phyloP scores from a whole-genome alignment of 2,113 vertebrate genomes.

The Alaudala cheleensis region DNA sequence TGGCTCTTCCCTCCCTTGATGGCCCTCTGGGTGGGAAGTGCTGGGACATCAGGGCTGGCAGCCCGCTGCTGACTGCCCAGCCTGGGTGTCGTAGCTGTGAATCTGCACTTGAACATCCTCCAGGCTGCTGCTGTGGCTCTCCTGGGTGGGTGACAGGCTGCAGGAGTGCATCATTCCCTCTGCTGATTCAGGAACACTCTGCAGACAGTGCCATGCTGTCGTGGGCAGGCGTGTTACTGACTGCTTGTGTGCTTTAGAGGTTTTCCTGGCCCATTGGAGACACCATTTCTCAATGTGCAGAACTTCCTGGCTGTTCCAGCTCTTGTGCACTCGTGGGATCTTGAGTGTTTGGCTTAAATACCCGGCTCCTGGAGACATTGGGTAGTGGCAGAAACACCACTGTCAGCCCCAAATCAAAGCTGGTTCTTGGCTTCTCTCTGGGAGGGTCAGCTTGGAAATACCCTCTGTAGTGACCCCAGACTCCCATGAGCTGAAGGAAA shows the following conservation, averaged over 20 bases:
- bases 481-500: background rate
- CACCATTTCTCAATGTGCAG: background rate
- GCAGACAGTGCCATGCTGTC: background rate
- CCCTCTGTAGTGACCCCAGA: background rate
- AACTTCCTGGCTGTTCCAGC: background rate
- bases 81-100: background rate
- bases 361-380: background rate
- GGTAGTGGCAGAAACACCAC: background rate
- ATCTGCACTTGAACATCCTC: background rate
- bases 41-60: background rate
- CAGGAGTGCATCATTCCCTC: background rate
- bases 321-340: background rate
- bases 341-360: background rate
- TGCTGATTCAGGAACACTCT: background rate
- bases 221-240: background rate
- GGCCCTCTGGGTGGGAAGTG: background rate
- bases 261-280: background rate
- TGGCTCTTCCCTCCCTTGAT: background rate
- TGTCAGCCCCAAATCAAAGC: background rate
- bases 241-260: background rate
- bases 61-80: background rate
- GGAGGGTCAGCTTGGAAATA: background rate
- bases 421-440: background rate
- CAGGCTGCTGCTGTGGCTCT: background rate
- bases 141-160: conserved; percentile 1